Evolutionary conservation across 2,888 invertebrate species (phyloP), one percentile per base, ranked within the genome.

Genomic region (Anarsia innoxiella): DNA sequence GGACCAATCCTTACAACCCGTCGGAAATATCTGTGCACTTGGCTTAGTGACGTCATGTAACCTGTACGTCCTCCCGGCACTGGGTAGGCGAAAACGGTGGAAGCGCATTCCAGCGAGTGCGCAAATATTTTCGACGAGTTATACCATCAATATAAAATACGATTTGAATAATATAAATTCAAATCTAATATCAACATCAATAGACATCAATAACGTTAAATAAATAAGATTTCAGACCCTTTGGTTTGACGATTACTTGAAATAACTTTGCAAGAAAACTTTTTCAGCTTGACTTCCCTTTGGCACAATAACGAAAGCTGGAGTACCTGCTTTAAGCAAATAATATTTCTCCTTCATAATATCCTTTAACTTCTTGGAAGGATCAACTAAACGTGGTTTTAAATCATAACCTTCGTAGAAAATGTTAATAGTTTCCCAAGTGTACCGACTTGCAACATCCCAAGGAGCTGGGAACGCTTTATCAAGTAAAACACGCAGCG

Each of bases 371-470:
- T 88, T 86, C 47, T 83, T 82, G 1, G 71, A 62, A 0, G 86
- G 54, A 51, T 90, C 68, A 1, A 93, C 77, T 43, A 87, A 74
- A 55, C 89, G 87, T 0, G 91, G 78, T 57, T 83, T 87, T 44
- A 86, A 87, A 45, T 89, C 85, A 36, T 79, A 73, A 36, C 91
- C 91, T 71, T 94, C 93, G 60, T 89, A 94, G 60, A 93, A 95
- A 1, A 95, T 82, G 66, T 88, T 87, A 1, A 95, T 59, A 37
- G 76, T 87, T 0, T 85, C 71, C 4, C 80, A 58, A 31, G 62
- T 86, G 61, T 94, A 96, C 49, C 88, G 88, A 14, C 82, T 71
- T 1, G 90, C 78, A 25, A 66, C 67, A 61, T 96, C 96, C 91
- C 93, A 94, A 0, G 87, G 87, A n/a, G 89, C 88, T 0, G 84